Evolutionary conservation across 2,888 invertebrate genomes (phyloP), one percentile per base, ranked within the genome.

Genomic region (Patella caerulea): DNA sequence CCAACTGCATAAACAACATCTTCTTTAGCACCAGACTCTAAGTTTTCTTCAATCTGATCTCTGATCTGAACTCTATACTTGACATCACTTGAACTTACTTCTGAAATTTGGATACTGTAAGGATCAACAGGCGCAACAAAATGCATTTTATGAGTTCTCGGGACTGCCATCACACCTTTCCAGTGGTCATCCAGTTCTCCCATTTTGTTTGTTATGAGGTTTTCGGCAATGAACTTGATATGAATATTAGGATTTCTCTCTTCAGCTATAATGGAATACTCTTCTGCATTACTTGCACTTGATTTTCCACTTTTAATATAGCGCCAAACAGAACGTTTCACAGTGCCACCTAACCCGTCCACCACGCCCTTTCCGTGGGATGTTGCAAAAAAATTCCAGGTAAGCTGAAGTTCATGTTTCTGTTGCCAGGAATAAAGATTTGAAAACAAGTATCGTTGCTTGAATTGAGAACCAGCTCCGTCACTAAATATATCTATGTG

Each of bases 351-450:
- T 19, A 59, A 59, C 59, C 72, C 76, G 59, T 76, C 76, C 7
- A 72, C 72, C 19, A 71, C 71, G 24, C 72, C 76, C 72, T 76
- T 76, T 7, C 76, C 76, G 59, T 72, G 76, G 34, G 76, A 24
- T 7, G 76, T 76, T 4, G 76, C 72, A 72, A 76, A 76, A 53
- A 24, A 72, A 11, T 56, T 72, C 76, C 76, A 72, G 53, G 24
- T 24, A 11, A 75, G 19, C 59, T 12, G 17, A 59, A 59, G 17
- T 59, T 17, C n/a, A 59, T 59, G 59, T 12, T 59, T 11, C 17
- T n/a, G n/a, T 59, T 59, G n/a, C 59, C 59, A 59, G 1, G 17
- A 19, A 59, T 59, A 19, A 59, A 59, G 19, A 59, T 59, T 59
- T 11, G 59, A 59, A 59, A 59, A 59, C 17, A 59, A 19, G 19